Conservation (phyloP, 2,113 vertebrate genomes). For the Speoplatyrhinus poulsoni region DNA sequence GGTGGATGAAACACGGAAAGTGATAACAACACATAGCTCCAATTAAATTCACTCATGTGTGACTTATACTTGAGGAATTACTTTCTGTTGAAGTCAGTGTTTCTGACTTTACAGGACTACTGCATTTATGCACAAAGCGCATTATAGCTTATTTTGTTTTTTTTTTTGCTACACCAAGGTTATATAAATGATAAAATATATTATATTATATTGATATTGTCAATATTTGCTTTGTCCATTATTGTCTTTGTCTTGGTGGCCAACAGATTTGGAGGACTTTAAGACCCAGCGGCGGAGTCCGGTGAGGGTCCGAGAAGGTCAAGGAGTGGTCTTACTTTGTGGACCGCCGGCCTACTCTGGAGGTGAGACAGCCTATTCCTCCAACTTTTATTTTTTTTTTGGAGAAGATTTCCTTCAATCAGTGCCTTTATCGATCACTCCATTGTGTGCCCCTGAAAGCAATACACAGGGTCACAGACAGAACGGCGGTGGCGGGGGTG, state of each 20-base stretch:
- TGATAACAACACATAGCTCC: constrained; percentile 73
- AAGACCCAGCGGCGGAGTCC: constrained; percentile 88
- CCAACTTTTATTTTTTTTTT: not conserved
- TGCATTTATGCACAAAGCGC: constrained; percentile 48
- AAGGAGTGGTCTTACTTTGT: constrained; percentile 93
- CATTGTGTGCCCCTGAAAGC: no score
- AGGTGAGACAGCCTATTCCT: constrained; percentile 73
- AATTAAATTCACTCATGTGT: constrained; percentile 77
- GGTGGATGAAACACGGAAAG: constrained; percentile 69
- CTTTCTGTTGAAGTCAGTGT: constrained; percentile 65
- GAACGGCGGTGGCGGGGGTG: no score
- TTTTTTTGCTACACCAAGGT: not conserved
- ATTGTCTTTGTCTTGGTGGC: constrained; percentile 40
- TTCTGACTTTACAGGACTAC: constrained; percentile 41
- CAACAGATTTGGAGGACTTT: constrained; percentile 92
- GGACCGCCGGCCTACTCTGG: constrained; percentile 81
- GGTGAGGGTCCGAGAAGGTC: constrained; percentile 90
- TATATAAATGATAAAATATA: constrained; percentile 2
- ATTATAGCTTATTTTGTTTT: constrained; percentile 4
- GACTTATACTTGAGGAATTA: constrained; percentile 74
- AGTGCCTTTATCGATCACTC: no score
- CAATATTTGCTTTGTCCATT: constrained; percentile 19
- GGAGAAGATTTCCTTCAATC: not conserved
- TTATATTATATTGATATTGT: constrained; percentile 30
- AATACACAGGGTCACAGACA: no score